Base-by-base conservation (phyloP, 2,113 vertebrate genomes). In the Plestiodon gilberti region DNA sequence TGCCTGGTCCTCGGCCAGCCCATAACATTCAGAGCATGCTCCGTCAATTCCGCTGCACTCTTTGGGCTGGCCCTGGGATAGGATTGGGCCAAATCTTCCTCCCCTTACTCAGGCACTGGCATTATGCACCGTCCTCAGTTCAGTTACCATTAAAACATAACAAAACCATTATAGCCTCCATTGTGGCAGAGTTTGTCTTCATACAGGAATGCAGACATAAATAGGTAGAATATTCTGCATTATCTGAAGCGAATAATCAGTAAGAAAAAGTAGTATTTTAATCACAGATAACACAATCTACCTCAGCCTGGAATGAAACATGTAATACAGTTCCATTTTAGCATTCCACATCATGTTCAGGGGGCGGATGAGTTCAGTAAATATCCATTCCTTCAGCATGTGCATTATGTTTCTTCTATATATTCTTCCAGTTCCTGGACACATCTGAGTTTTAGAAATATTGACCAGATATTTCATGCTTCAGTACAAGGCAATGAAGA, bases 381-480 rank as follows among this genome's bases (percentile, higher is more conserved):
- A 33, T 73, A 83, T 57, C 52, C 6, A 73, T 18, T 71, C 9
- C 52, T 73, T 83, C 69, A 73, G 55, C 52, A 73, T 83, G 69
- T 52, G 57, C 70, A 35, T 77, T 2, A 2, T 73, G 78, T 85
- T 87, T 25, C 15, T n/a, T 77, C 86, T 81, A 23, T 78, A 4
- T 71, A 40, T 88, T 83, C 28, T 35, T 4, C 78, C 57, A 0
- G 55, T 57, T 57, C 55, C 55, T 15, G 30, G 35, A 55, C 33
- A 61, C 35, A 30, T 88, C 69, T 76, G n/a, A 83, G 5, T 84
- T 33, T 84, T 40, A 85, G 59, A 93, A 86, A 81, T 89, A 88
- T 7, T 81, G 75, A 84, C 15, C 81, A 55, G n/a, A 83, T 83
- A 71, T 43, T 52, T 81, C 78, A n/a, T 67, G 2, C 0, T 1